A percentile compares a stretch with the other conserved stretches of the same genome.
Conservation (phyloP, 2,888 invertebrate genomes). For the Spodoptera picta region DNA sequence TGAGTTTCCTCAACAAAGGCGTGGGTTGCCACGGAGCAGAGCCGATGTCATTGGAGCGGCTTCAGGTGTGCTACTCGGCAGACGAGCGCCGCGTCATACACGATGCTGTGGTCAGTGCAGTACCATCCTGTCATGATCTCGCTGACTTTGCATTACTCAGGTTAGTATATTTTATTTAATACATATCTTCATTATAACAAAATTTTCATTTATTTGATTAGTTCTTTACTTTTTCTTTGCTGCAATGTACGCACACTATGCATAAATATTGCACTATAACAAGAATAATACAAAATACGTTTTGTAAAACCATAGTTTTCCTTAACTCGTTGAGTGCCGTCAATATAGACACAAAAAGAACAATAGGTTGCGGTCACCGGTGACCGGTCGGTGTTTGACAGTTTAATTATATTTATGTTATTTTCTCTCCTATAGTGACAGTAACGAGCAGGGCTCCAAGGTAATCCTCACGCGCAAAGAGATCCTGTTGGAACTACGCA, state of each 20-base stretch:
- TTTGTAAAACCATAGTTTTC: neutral
- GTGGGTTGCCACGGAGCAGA: constrained; percentile 59
- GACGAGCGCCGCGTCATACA: constrained; percentile 89
- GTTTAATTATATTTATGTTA: neutral
- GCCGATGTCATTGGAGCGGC: constrained; percentile 73
- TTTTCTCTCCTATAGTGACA: constrained; percentile 15
- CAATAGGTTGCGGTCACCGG: too few species aligned
- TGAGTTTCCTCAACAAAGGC: constrained; percentile 74
- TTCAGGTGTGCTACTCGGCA: constrained; percentile 79
- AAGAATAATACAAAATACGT: too few species aligned
- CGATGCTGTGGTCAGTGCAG: constrained; percentile 81
- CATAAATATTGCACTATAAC: too few species aligned
- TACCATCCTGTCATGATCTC: constrained; percentile 72
- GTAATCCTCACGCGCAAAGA: constrained; percentile 71
- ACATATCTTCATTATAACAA: neutral
- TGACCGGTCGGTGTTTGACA: too few species aligned
- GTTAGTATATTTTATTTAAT: constrained; percentile 53
- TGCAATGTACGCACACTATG: too few species aligned
- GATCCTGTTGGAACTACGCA: constrained; percentile 86
- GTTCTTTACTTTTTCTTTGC: neutral
- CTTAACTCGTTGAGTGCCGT: too few species aligned
- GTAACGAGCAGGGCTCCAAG: constrained; percentile 38
- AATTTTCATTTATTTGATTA: neutral
- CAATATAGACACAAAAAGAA: too few species aligned
- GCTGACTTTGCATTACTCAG: constrained; percentile 71